Evolutionary conservation across 2,888 invertebrate species (phyloP).

Genomic region (Ennomos fuscantarius): DNA sequence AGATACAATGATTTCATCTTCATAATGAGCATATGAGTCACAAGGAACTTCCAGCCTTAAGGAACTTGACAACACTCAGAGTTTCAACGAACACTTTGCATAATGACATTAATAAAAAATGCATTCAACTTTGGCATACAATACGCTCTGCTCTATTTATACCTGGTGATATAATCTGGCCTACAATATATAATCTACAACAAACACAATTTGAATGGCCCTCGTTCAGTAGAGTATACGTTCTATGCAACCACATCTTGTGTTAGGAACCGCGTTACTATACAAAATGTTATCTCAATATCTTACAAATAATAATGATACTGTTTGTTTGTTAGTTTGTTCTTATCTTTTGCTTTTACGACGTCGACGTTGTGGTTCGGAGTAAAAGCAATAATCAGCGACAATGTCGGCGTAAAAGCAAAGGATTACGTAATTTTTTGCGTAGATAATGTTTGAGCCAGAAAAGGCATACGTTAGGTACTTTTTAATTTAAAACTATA

Average conservation of each 20-base stretch:
- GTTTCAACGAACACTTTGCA: constrained; percentile 16
- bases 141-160: constrained; percentile 51
- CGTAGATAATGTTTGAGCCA: too few species aligned
- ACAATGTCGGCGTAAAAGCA: too few species aligned
- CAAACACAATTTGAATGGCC: constrained; percentile 58
- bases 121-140: constrained; percentile 48
- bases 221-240: constrained; percentile 62
- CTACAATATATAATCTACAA: constrained; percentile 34
- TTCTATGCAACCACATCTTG: constrained; percentile 56
- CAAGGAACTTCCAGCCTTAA: constrained; percentile 15
- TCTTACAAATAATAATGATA: too few species aligned
- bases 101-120: constrained; percentile 32
- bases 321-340: too few species aligned
- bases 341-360: too few species aligned
- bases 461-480: too few species aligned
- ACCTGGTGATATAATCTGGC: constrained; percentile 57
- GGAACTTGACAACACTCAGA: constrained; percentile 8
- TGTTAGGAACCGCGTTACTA: not conserved
- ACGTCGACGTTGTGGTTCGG: too few species aligned
- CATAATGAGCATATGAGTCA: constrained; percentile 14
- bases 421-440: too few species aligned
- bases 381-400: too few species aligned
- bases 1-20: constrained; percentile 2
- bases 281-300: not conserved
- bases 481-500: too few species aligned